Base-by-base conservation (phyloP, 2,888 invertebrate species). In the Athalia cordata region DNA sequence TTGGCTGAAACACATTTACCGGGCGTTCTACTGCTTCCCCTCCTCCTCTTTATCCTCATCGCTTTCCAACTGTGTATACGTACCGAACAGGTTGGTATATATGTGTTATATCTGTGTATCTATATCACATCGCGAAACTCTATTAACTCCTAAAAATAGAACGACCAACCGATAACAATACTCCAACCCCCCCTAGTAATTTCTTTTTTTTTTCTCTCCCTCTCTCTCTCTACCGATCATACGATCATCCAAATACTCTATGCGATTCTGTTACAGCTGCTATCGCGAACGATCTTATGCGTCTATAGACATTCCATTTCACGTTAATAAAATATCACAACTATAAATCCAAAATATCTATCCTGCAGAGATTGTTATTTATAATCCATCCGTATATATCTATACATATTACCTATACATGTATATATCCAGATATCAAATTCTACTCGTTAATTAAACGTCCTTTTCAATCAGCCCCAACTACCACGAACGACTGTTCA, bases 81-180 rank as follows among this genome's bases (percentile, higher is more conserved):
- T 29, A 29, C 29, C 29, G 29, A 29, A 29, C 29, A 29, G 29
- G 29, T 29, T 29, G 29, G 29, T 29, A 29, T 29, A 29, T 29
- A 29, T 29, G 2, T 29, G 2, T 29, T 29, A 2, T 29, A 29
- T 29, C 29, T 29, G 29, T 29, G 29, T 29, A 29, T 29, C 29
- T 29, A 29, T 29, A 29, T 29, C 29, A 29, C 29, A 29, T 29
- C 29, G 29, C 80, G 82, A 84, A 86, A 86, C 85, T 86, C 84
- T 82, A 85, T 86, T 85, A 86, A 84, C 81, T 81, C 81, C 78
- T 82, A 83, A 83, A 86, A 86, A 86, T 86, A 81, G 84, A 86
- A 81, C 81, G 81, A 72, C 72, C 72, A 72, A 29, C 72, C 59
- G 72, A 72, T 72, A 72, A 72, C 72, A 72, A 59, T 72, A 57